A percentile compares a stretch with the other conserved stretches of the same genome.
phyloP scores from a whole-genome alignment of 2,113 vertebrate species.

The Piliocolobus tephrosceles region DNA sequence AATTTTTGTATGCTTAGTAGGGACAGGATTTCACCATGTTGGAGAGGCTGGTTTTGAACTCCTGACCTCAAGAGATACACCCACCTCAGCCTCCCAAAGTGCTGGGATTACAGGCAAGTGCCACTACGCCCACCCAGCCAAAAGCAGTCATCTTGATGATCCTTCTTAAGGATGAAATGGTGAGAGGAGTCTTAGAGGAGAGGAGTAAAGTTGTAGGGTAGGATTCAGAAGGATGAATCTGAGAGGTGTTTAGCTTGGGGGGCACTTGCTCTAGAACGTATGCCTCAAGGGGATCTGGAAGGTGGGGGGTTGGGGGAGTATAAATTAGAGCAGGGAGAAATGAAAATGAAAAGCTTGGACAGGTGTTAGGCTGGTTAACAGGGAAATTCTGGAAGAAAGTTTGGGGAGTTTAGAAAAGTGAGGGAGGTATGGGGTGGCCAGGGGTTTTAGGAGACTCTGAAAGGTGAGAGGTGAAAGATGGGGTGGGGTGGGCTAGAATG shows the following conservation, averaged over 20 bases:
- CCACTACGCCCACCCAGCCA: no score
- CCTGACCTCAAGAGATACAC: no score
- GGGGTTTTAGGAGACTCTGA: background rate
- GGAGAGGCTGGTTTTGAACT: no score
- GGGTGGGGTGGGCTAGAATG: background rate
- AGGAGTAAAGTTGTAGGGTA: background rate
- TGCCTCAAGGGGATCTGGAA: background rate
- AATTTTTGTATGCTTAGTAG: no score
- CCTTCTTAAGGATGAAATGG: background rate
- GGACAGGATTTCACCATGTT: no score
- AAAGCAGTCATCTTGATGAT: background rate
- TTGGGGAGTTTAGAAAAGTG: background rate
- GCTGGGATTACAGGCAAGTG: no score
- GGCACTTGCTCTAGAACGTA: background rate
- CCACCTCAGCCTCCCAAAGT: no score
- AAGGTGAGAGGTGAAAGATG: background rate
- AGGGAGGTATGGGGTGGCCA: background rate
- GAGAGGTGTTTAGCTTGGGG: no score
- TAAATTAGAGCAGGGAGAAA: background rate
- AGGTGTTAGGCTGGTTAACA: background rate
- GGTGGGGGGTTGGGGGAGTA: background rate
- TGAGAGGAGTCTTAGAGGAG: background rate
- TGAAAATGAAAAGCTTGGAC: background rate
- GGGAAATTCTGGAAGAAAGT: background rate
- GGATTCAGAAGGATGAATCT: background rate